These are phyloP conservation scores for Brachionus plicatilis DNA, from an alignment of 1,140 invertebrate genomes.

Conservation along the genomic window DNA sequence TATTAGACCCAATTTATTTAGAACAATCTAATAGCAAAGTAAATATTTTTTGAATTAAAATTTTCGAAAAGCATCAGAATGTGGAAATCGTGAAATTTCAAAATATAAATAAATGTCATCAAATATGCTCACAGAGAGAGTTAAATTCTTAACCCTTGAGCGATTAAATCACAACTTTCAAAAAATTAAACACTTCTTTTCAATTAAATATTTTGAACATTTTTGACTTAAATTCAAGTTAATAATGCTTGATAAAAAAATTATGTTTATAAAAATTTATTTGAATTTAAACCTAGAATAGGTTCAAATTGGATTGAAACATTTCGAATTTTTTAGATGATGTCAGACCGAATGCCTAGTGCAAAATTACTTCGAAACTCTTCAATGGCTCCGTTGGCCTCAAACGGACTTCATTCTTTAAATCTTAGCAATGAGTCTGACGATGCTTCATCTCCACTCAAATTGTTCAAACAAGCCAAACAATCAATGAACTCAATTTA, in stretches of 20 bases:
- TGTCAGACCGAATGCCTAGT: conserved; percentile 6
- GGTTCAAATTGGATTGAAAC: background rate
- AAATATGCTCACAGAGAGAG: background rate
- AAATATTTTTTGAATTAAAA: too few species aligned
- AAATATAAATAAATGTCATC: background rate
- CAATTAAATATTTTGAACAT: background rate
- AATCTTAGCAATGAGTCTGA: background rate
- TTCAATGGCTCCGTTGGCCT: background rate
- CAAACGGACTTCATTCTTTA: background rate
- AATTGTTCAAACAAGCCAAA: conserved; percentile 16
- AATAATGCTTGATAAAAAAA: background rate
- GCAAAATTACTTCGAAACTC: background rate
- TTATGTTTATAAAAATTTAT: background rate
- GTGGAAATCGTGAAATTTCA: too few species aligned
- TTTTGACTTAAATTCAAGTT: background rate
- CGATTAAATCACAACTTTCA: background rate
- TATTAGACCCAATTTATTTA: too few species aligned
- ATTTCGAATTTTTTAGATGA: background rate
- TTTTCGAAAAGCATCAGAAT: too few species aligned
- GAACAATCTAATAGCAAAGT: too few species aligned
- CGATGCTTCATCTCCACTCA: background rate
- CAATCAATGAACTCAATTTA: conserved; percentile 15
- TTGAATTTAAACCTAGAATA: background rate
- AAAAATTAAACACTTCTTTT: background rate
- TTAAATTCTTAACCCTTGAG: background rate